Percentiles rank a stretch among this genome's conserved stretches.
Conservation (phyloP, 1,140 invertebrate genomes). For the Diorhabda elongata region DNA sequence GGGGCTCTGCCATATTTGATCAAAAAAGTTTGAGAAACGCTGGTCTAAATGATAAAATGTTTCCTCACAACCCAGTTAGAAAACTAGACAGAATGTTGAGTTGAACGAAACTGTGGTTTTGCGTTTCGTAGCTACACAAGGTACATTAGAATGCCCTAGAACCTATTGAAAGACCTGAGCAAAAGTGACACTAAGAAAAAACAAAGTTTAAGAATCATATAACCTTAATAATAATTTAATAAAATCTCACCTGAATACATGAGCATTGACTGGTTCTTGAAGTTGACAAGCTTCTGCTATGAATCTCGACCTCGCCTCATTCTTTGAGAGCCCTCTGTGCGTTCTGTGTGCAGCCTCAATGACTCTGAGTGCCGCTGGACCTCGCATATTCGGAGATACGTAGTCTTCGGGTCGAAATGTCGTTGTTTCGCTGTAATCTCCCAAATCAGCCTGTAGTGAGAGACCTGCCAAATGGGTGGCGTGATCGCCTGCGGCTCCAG, state of each 20-base stretch:
- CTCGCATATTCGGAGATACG: slow-evolving; percentile 58
- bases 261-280: slow-evolving; percentile 86
- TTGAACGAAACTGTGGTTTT: no score
- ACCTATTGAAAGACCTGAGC: no score
- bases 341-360: slow-evolving; percentile 63
- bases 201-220: no score
- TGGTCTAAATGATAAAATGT: no score
- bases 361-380: slow-evolving; percentile 59
- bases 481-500: slow-evolving; percentile 66
- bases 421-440: slow-evolving; percentile 53
- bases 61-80: no score
- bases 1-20: no score
- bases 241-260: slow-evolving; percentile 62
- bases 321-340: slow-evolving; percentile 60
- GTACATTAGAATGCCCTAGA: no score
- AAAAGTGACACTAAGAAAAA: no score
- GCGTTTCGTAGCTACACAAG: no score
- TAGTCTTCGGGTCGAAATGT: slow-evolving; percentile 82
- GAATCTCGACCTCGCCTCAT: slow-evolving; percentile 79
- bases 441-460: slow-evolving; percentile 81
- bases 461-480: slow-evolving; percentile 67
- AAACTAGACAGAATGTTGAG: no score
- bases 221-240: no score
- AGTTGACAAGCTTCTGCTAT: slow-evolving; percentile 82
- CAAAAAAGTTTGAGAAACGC: no score